phyloP scores from a whole-genome alignment of 2,113 vertebrate genomes.

The Pionites leucogaster region DNA sequence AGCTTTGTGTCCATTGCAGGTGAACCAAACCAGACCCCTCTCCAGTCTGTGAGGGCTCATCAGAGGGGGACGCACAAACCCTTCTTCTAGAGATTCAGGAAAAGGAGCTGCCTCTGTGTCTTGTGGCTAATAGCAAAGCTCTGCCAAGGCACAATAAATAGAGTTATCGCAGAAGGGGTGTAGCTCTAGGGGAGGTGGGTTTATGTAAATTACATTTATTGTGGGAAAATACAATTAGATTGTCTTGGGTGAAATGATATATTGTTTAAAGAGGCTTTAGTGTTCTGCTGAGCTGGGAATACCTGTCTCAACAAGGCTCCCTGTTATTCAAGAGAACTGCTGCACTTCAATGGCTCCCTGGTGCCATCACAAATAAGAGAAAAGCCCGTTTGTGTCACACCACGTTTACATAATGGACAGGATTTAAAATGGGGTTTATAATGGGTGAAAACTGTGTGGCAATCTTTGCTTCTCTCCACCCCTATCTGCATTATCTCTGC shows the following conservation, averaged over 20 bases:
- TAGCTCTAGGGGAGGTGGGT: background rate
- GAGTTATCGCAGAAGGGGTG: background rate
- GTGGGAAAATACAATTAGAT: background rate
- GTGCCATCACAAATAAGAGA: background rate
- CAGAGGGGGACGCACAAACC: background rate
- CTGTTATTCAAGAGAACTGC: background rate
- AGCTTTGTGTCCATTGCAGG: background rate
- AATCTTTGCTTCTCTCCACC: background rate
- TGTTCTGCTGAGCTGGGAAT: background rate
- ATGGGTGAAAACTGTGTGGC: background rate
- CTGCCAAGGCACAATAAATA: background rate
- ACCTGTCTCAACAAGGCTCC: background rate
- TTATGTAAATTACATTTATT: background rate
- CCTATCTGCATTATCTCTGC: background rate
- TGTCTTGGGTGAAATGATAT: background rate
- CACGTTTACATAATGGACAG: background rate
- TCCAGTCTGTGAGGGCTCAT: background rate
- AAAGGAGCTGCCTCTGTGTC: background rate
- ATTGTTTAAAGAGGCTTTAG: background rate
- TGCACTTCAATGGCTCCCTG: background rate
- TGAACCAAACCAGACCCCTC: background rate
- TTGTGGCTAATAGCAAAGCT: background rate
- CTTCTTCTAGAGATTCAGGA: background rate
- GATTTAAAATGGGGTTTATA: background rate
- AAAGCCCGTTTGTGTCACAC: slow-evolving; percentile 18